These are phyloP conservation scores for Cephus runcator DNA, from an alignment of 2,888 invertebrate species.

Conservation along the genomic window DNA sequence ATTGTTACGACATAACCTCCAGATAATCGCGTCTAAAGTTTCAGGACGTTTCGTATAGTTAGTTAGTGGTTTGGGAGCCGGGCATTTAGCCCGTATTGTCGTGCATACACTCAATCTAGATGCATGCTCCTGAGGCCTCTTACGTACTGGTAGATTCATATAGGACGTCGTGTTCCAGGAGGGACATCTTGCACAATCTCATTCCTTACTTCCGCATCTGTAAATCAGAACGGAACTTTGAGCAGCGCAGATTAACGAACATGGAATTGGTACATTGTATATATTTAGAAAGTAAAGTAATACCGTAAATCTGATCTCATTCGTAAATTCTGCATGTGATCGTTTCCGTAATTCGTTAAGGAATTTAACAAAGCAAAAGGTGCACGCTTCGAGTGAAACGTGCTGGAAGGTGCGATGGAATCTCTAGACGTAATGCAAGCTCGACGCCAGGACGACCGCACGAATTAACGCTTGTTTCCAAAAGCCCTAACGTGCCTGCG, in stretches of 20 bases:
- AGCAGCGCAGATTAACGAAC: not conserved
- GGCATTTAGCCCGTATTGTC: constrained; percentile 65
- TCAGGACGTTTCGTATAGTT: constrained; percentile 62
- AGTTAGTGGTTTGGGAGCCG: constrained; percentile 57
- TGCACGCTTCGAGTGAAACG: not conserved
- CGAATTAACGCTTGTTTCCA: constrained; percentile 63
- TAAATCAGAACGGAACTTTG: not conserved
- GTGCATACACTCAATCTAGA: constrained; percentile 42
- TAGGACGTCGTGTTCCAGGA: not conserved
- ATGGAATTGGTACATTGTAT: not conserved
- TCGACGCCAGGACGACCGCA: constrained; percentile 46
- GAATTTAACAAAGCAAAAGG: not conserved
- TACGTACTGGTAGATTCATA: constrained; percentile 1
- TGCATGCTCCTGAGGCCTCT: constrained; percentile 27
- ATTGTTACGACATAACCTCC: constrained; percentile 64
- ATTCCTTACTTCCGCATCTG: not conserved
- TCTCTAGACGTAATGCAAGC: constrained; percentile 1
- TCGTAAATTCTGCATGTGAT: not conserved
- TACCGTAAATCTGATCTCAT: not conserved
- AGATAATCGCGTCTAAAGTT: constrained; percentile 65
- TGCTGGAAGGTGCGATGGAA: not conserved
- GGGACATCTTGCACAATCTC: not conserved
- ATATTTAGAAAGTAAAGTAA: not conserved
- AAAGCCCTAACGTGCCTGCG: constrained; percentile 64
- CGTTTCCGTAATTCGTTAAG: not conserved